Evolutionary conservation across 2,113 vertebrate genomes (phyloP), one percentile per base, ranked within the genome.

Genomic region (Trinectes maculatus): DNA sequence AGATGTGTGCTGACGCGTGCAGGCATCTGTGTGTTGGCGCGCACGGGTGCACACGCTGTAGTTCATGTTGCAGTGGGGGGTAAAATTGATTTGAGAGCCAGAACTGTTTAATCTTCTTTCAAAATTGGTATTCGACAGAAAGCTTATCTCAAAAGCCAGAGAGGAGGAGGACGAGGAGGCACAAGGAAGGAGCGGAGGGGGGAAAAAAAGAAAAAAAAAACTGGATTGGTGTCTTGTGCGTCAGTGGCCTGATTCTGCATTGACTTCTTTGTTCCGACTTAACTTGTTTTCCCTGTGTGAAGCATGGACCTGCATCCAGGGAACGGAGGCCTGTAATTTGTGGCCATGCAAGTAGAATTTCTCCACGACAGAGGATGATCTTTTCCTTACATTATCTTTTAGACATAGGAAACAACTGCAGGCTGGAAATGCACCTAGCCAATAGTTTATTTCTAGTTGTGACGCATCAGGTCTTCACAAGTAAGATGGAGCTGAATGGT

Each of bases 61-160:
- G n/a, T 73, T 79, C 65, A 64, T 82, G 74, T 82, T 74, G 74
- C 67, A 63, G 63, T 55, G 46, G 64, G 70, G 80, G 79, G 40
- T 71, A 63, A 81, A 78, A 85, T 90, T 85, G 61, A 87, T 87
- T 85, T 70, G 53, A 83, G 68, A 71, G 59, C 40, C 77, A 84
- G 79, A 83, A 80, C 72, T 82, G 72, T 65, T 67, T 87, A 88
- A 89, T 89, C 85, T 69, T 84, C 68, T 70, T 79, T 84, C 57
- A 64, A 85, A 85, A 89, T 84, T 85, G 83, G 57, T 81, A 79
- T 89, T 83, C 47, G 83, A 87, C 78, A 77, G 85, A 79, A 83
- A 75, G 82, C 80, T 88, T 85, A 88, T 89, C 75, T 87, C 62
- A 57, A 47, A 77, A 65, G 53, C 73, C 65, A 68, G 73, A 58